Evolutionary conservation across 2,797 vertebrate genomes (phyloP).

Genomic region (Phrynocephalus vlangalii): DNA sequence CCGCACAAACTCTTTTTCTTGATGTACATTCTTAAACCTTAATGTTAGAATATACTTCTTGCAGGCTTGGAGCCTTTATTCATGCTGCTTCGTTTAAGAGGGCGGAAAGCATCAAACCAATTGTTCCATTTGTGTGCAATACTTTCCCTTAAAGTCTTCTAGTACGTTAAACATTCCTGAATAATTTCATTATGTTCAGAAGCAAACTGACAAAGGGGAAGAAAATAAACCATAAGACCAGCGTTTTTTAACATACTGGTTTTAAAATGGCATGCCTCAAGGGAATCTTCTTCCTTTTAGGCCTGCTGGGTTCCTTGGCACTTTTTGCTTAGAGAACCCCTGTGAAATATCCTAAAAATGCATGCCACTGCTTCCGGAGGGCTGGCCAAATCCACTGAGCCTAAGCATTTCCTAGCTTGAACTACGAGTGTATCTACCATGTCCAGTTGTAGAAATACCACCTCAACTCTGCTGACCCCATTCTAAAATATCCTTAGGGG

Average conservation of each 20-base stretch:
- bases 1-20: constrained; percentile 63
- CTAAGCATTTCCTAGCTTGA: neutral
- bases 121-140: constrained; percentile 81
- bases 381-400: too few species aligned
- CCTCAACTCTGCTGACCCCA: too few species aligned
- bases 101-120: constrained; percentile 23
- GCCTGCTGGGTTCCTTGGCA: neutral
- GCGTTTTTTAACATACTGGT: constrained; percentile 6
- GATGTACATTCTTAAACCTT: constrained; percentile 63
- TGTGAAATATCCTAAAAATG: neutral
- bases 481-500: too few species aligned
- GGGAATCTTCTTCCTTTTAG: neutral
- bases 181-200: neutral
- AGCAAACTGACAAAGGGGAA: constrained; percentile 41
- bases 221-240: constrained; percentile 49
- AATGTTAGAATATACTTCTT: constrained; percentile 70
- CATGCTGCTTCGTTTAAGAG: constrained; percentile 57
- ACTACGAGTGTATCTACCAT: neutral
- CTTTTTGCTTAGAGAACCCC: neutral
- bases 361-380: neutral
- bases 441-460: too few species aligned
- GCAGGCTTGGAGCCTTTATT: constrained; percentile 55
- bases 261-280: neutral
- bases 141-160: constrained; percentile 74
- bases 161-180: constrained; percentile 53